Evolutionary conservation across 1,140 invertebrate species (phyloP).

Genomic region (Cheumatopsyche charites): DNA sequence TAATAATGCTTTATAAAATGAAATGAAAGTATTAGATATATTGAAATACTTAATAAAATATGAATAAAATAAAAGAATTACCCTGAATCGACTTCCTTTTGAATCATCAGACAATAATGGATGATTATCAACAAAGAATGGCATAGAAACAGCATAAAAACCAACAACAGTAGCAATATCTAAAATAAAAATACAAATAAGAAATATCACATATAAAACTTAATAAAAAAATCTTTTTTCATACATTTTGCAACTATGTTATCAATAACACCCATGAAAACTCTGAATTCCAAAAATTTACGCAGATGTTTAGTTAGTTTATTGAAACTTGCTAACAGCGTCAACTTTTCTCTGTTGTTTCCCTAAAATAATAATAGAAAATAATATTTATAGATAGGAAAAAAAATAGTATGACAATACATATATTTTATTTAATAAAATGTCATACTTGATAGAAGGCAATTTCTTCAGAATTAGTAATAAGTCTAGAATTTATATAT

Average conservation of each 20-base stretch:
- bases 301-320: slow-evolving; percentile 89
- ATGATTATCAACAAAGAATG: slow-evolving; percentile 83
- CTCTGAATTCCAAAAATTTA: slow-evolving; percentile 89
- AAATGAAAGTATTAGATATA: neutral
- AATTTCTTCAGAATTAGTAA: slow-evolving; percentile 97
- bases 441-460: slow-evolving; percentile 82
- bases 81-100: slow-evolving; percentile 72
- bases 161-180: slow-evolving; percentile 94
- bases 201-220: neutral
- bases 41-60: slow-evolving; percentile 40
- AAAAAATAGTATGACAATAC: slow-evolving; percentile 13
- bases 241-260: slow-evolving; percentile 97
- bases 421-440: no score
- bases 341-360: slow-evolving; percentile 86
- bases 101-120: slow-evolving; percentile 64
- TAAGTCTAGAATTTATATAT: slow-evolving; percentile 94
- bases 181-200: slow-evolving; percentile 55
- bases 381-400: slow-evolving; percentile 24
- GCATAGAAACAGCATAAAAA: slow-evolving; percentile 92
- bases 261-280: slow-evolving; percentile 92
- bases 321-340: slow-evolving; percentile 85
- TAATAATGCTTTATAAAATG: slow-evolving; percentile 80
- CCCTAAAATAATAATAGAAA: slow-evolving; percentile 65
- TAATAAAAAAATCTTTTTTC: slow-evolving; percentile 52
- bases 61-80: slow-evolving; percentile 51